Percentiles rank a stretch among this genome's conserved stretches.
These are phyloP conservation scores for Phaedon cochleariae DNA, from an alignment of 2,888 invertebrate species.

Conservation along the genomic window DNA sequence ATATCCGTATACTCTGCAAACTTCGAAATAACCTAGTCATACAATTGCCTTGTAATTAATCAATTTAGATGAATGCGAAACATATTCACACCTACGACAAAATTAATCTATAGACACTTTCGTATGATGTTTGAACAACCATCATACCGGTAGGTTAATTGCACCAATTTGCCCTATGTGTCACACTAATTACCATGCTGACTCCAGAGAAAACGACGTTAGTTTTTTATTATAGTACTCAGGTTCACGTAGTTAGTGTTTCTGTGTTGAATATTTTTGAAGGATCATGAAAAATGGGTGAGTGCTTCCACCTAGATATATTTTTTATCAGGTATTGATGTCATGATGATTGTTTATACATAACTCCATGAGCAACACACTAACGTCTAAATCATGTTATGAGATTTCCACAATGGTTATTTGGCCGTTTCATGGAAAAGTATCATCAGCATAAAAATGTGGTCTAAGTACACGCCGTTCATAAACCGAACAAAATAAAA, in stretches of 20 bases:
- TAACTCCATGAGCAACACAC: too few relatives aligned
- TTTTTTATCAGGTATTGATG: neutral
- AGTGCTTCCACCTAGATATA: slow-evolving; percentile 4
- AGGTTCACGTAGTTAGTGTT: neutral
- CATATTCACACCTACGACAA: slow-evolving; percentile 24
- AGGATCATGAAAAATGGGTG: slow-evolving; percentile 29
- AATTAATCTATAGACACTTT: slow-evolving; percentile 1
- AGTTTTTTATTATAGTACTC: neutral
- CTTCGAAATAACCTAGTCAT: too few relatives aligned
- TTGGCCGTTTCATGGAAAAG: too few relatives aligned
- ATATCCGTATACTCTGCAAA: too few relatives aligned
- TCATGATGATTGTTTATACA: too few relatives aligned
- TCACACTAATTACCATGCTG: slow-evolving; percentile 25
- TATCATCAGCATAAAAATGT: too few relatives aligned
- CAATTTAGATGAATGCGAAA: slow-evolving; percentile 22
- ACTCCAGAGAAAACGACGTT: slow-evolving; percentile 20
- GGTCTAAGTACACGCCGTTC: too few relatives aligned
- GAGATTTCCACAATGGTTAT: too few relatives aligned
- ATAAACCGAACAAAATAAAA: too few relatives aligned
- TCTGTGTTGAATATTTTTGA: neutral
- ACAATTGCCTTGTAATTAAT: slow-evolving; percentile 13
- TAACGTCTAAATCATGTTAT: too few relatives aligned
- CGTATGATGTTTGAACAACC: slow-evolving; percentile 17
- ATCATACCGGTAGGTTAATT: slow-evolving; percentile 33
- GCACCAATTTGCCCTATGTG: slow-evolving; percentile 24